Base-by-base conservation (phyloP, 2,888 invertebrate genomes). In the Ceraclea dissimilis region DNA sequence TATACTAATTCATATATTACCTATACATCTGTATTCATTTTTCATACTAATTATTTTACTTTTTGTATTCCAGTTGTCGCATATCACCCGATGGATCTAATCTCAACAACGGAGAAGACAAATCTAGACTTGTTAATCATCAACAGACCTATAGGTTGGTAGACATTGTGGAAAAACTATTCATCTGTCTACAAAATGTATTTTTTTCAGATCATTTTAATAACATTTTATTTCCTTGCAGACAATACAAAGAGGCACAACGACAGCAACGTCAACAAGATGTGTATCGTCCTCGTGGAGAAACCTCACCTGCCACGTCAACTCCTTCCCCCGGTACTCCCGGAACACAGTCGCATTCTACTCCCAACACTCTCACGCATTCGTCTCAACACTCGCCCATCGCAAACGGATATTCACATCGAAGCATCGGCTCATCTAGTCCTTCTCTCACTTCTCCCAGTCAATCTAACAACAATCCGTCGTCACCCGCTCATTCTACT, bases 241-340 rank as follows among this genome's bases (percentile, higher is more conserved):
- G 90, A 74, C 91, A 92, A 78, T 92, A 91, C 76, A 92, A 92
- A 78, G 92, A 92, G 80, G 91, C 91, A 57, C 72, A 91, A 69
- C 86, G 88, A 71, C 88, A 89, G 66, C 92, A 92, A 71, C 81
- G 92, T 64, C 87, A 85, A 62, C 88, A 86, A 72, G 90, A 90
- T 69, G 82, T 90, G 58, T 90, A 90, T 71, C 79, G 85, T 63
- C 82, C 84, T 65, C 81, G 83, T 59, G 79, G 83, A 64, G 81
- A 81, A 63, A 73, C 77, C 47, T 79, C 80, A 19, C 80, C 81
- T 18, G 62, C 64, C 5, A 78, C 78, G 51, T 72, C 79, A 56
- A 80, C 80, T 64, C 75, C 77, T 58, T 74, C 73, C 31, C 79
- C 80, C 56, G 77, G 76, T 66, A 76, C 76, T 69, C 70, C 78